A percentile compares a stretch with the other conserved stretches of the same genome.
Conservation (phyloP, 2,797 vertebrate genomes). For the Siniperca undulata region DNA sequence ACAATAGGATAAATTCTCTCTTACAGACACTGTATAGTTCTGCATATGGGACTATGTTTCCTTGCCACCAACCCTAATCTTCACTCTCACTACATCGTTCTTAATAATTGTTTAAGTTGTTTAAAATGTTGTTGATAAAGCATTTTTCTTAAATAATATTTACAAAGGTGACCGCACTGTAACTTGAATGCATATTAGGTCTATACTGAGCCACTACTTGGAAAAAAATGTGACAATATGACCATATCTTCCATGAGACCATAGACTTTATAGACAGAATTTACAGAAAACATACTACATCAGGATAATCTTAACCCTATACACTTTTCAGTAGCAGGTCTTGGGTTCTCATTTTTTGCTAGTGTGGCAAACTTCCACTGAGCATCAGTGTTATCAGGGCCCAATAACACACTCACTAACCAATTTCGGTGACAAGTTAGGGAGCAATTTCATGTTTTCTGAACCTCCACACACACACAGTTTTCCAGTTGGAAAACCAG, state of each 20-base stretch:
- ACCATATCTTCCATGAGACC: not conserved
- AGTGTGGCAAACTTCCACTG: too few species aligned
- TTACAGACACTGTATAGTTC: not conserved
- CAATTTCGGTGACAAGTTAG: not conserved
- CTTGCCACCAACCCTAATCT: not conserved
- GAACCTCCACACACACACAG: not conserved
- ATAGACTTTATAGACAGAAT: not conserved
- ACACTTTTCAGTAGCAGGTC: not conserved
- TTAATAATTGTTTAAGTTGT: not conserved
- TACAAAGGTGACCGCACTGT: too few species aligned
- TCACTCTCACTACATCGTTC: not conserved
- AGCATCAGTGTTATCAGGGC: too few species aligned
- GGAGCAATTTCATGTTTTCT: not conserved
- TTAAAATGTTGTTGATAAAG: too few species aligned
- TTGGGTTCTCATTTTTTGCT: not conserved
- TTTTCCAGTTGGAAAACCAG: not conserved
- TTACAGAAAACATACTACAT: too few species aligned
- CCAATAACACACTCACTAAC: not conserved
- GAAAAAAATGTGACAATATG: not conserved
- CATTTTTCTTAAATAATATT: too few species aligned
- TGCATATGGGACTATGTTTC: not conserved
- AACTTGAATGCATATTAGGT: not conserved
- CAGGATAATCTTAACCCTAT: not conserved
- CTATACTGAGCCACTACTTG: not conserved
- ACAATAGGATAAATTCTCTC: not conserved